Base-by-base conservation (phyloP, 2,797 vertebrate species). In the Cygnus olor region DNA sequence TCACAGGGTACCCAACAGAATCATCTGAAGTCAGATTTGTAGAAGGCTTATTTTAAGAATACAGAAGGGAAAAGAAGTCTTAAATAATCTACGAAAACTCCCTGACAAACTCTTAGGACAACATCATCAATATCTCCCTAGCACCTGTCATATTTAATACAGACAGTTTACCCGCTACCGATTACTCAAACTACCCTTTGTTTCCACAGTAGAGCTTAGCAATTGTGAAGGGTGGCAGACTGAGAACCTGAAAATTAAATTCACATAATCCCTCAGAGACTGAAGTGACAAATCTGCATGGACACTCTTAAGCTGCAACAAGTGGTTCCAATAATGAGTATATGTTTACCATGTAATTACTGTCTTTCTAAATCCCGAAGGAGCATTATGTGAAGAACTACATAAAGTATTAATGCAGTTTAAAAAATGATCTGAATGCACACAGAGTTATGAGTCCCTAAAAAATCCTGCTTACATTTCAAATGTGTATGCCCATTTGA, bases 301-400 rank as follows among this genome's bases (percentile, higher is more conserved):
- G 76, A 91, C 76, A 65, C 71, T 76, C 27, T 38, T 93, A 80
- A 88, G 14, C 77, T 90, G 77, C 70, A 94, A 85, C 70, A 94
- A 84, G 63, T 89, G 74, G 88, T 88, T 93, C 64, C 87, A 90
- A 66, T 93, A 92, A 90, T 80, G 70, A 94, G 14, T 80, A 32
- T 65, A 84, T 60, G 71, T 91, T 96, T 94, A 85, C 51, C n/a
- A 60, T 63, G 56, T 72, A 92, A 93, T 96, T 96, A 90, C 32
- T 45, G 34, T 84, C 72, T 88, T 88, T 87, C 53, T 91, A 86
- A 96, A 93, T 93, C 83, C 60, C 91, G 57, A 30, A 70, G 58
- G 53, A 91, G 42, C 30, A 36, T 53, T 53, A 89, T 34, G 71
- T 34, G 54, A 91, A 90, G 64, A 94, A 77, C 90, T 93, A 76